These are phyloP conservation scores for Megamerina dolium DNA, from an alignment of 2,888 invertebrate genomes.

Conservation along the genomic window DNA sequence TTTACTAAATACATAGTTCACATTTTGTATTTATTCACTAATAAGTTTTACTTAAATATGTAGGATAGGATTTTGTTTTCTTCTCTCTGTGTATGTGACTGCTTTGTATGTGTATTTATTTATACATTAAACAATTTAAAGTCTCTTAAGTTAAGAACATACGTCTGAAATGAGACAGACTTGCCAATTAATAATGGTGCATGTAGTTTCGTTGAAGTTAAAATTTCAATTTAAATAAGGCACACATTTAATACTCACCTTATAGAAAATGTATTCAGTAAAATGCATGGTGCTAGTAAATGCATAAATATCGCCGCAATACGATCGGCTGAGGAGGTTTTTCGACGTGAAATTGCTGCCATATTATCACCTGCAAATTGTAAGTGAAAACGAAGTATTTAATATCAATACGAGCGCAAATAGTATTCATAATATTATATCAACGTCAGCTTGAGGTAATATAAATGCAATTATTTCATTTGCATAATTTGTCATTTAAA, in stretches of 20 bases:
- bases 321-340: constrained; percentile 53
- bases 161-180: constrained; percentile 32
- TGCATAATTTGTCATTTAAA: too few relatives aligned
- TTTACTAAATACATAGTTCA: too few relatives aligned
- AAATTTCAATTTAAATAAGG: neutral
- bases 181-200: too few relatives aligned
- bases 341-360: constrained; percentile 80
- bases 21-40: too few relatives aligned
- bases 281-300: constrained; percentile 47
- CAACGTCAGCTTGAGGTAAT: too few relatives aligned
- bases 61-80: constrained; percentile 11
- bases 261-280: constrained; percentile 46
- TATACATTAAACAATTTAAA: too few relatives aligned
- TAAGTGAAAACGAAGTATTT: too few relatives aligned
- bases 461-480: too few relatives aligned
- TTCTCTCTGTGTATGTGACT: neutral
- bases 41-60: constrained; percentile 9
- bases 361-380: constrained; percentile 82
- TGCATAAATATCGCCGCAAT: constrained; percentile 48
- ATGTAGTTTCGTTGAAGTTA: too few relatives aligned
- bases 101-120: neutral
- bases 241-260: constrained; percentile 46
- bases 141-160: constrained; percentile 44
- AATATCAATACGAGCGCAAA: too few relatives aligned
- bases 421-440: too few relatives aligned